phyloP scores from a whole-genome alignment of 2,888 invertebrate genomes.

The Drosophila robusta region DNA sequence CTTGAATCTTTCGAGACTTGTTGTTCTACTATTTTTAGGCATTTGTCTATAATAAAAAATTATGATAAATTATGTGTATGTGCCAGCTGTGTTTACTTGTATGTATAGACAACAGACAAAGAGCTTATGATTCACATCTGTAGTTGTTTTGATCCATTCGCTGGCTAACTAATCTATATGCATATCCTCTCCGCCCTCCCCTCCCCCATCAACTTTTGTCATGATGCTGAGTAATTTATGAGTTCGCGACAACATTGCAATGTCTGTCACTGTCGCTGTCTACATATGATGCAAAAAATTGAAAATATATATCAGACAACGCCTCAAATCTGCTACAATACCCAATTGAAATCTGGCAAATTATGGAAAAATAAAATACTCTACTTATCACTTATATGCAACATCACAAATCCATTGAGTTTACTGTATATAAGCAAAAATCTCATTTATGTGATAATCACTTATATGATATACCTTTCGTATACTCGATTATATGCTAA shows the following conservation, averaged over 20 bases:
- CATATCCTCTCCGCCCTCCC: too few relatives aligned
- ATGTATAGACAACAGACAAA: slow-evolving; percentile 6
- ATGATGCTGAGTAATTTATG: slow-evolving; percentile 44
- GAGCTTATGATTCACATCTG: slow-evolving; percentile 31
- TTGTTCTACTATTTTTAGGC: slow-evolving; percentile 35
- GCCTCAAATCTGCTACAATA: neutral
- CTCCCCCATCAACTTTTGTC: slow-evolving; percentile 11
- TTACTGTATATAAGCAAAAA: too few relatives aligned
- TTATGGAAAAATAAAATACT: neutral
- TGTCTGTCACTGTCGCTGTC: slow-evolving; percentile 13
- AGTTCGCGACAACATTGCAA: slow-evolving; percentile 36
- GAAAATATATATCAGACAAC: slow-evolving; percentile 6
- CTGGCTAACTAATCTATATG: slow-evolving; percentile 24
- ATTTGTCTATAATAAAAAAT: slow-evolving; percentile 50
- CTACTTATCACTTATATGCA: too few relatives aligned
- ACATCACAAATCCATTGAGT: too few relatives aligned
- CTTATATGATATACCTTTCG: too few relatives aligned
- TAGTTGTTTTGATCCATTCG: slow-evolving; percentile 3
- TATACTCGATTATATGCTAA: too few relatives aligned
- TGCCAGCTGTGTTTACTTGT: slow-evolving; percentile 36
- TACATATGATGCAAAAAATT: slow-evolving; percentile 19
- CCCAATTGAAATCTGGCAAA: slow-evolving; percentile 2
- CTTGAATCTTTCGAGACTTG: slow-evolving; percentile 23
- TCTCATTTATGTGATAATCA: too few relatives aligned
- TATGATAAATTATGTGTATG: slow-evolving; percentile 54